These are phyloP conservation scores for Caenorhabditis uteleia DNA, from an alignment of 2,888 invertebrate species.

Conservation along the genomic window DNA sequence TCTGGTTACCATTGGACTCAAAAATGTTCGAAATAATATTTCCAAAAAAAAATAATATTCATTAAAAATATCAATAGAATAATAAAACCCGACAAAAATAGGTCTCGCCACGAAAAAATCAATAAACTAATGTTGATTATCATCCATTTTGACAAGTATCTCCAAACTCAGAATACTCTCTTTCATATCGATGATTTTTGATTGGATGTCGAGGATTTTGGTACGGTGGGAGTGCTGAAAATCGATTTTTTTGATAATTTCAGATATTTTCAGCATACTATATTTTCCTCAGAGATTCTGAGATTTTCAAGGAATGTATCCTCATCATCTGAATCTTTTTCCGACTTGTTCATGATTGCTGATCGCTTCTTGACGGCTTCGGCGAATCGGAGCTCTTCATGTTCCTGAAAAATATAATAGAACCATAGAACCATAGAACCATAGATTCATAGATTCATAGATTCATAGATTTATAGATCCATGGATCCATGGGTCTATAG, in stretches of 20 bases:
- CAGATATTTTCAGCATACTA: neutral
- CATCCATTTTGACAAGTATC: neutral
- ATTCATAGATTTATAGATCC: no score
- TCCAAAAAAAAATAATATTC: no score
- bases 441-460: no score
- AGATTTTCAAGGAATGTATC: neutral
- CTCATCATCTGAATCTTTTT: neutral
- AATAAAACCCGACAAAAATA: no score
- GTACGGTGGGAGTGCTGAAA: constrained; percentile 32
- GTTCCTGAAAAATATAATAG: neutral
- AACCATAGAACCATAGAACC: no score
- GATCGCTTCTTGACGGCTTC: neutral
- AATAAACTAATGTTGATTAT: neutral
- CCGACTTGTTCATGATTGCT: neutral
- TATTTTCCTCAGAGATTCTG: neutral
- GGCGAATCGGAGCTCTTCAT: neutral
- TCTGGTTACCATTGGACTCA: no score
- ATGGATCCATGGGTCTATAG: no score
- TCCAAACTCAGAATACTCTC: constrained; percentile 19
- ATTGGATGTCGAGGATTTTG: constrained; percentile 32
- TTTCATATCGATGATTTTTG: constrained; percentile 27
- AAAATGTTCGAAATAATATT: no score
- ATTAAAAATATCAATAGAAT: no score
- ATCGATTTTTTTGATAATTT: neutral
- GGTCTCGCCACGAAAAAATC: no score